These are phyloP conservation scores for Morone saxatilis DNA, from an alignment of 2,113 vertebrate species.

Conservation along the genomic window DNA sequence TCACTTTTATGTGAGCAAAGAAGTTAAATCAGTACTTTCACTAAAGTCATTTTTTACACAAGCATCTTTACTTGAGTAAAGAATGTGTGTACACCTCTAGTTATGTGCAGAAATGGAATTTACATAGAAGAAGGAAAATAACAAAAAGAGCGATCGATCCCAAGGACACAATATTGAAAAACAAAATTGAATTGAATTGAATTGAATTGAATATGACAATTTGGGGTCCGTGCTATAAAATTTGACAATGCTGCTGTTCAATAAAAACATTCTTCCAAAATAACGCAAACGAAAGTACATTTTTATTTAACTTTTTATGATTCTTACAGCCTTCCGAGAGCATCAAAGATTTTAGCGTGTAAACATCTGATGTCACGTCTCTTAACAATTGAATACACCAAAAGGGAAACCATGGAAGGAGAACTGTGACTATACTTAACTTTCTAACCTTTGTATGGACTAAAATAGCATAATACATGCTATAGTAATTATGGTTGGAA, in stretches of 20 bases:
- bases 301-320: background rate
- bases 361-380: conserved; percentile 2
- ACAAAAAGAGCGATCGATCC: background rate
- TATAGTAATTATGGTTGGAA: conserved; percentile 74
- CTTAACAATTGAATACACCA: conserved; percentile 22
- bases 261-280: background rate
- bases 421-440: conserved; percentile 59
- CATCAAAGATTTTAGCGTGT: background rate
- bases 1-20: too few relatives aligned
- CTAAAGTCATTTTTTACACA: too few relatives aligned
- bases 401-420: conserved; percentile 1
- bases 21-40: too few relatives aligned
- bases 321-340: background rate
- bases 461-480: conserved; percentile 70
- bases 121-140: background rate
- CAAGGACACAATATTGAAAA: background rate
- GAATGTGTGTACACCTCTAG: too few relatives aligned
- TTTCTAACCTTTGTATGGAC: conserved; percentile 62
- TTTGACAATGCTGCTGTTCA: background rate
- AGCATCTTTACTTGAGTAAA: too few relatives aligned
- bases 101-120: too few relatives aligned
- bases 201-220: background rate
- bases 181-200: too few relatives aligned
- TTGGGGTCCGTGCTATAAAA: background rate
- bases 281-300: background rate